Conservation (phyloP, 2,113 vertebrate genomes). For the Melanotaenia duboulayi region DNA sequence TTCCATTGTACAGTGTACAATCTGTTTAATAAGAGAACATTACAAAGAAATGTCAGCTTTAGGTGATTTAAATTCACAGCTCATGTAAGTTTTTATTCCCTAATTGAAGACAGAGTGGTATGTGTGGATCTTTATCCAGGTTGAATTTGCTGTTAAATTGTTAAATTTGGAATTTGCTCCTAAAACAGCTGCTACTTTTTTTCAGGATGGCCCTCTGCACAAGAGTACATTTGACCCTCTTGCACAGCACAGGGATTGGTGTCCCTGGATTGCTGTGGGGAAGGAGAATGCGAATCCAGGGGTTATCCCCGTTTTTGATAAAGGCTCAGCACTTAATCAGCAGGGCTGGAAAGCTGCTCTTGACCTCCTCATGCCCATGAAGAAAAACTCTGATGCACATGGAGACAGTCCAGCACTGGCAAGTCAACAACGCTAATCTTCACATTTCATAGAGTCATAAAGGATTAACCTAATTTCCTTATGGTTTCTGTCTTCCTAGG, state of each 20-base stretch:
- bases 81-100: too few species aligned
- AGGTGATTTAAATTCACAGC: too few species aligned
- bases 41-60: too few species aligned
- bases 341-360: conserved; percentile 89
- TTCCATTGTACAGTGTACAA: too few species aligned
- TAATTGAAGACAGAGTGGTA: not conserved
- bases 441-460: not conserved
- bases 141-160: not conserved
- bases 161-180: not conserved
- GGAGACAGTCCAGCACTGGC: conserved; percentile 73
- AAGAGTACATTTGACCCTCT: conserved; percentile 89
- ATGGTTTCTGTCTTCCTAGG: conserved; percentile 74
- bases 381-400: conserved; percentile 63
- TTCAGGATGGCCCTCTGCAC: conserved; percentile 82
- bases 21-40: too few species aligned
- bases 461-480: not conserved
- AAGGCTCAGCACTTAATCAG: conserved; percentile 55
- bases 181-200: conserved; percentile 4
- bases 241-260: conserved; percentile 96
- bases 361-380: conserved; percentile 83
- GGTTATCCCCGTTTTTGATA: conserved; percentile 11
- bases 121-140: not conserved
- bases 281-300: conserved; percentile 64
- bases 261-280: conserved; percentile 88
- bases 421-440: conserved; percentile 19